phyloP scores from a whole-genome alignment of 2,113 vertebrate species.

The Epinephelus moara region DNA sequence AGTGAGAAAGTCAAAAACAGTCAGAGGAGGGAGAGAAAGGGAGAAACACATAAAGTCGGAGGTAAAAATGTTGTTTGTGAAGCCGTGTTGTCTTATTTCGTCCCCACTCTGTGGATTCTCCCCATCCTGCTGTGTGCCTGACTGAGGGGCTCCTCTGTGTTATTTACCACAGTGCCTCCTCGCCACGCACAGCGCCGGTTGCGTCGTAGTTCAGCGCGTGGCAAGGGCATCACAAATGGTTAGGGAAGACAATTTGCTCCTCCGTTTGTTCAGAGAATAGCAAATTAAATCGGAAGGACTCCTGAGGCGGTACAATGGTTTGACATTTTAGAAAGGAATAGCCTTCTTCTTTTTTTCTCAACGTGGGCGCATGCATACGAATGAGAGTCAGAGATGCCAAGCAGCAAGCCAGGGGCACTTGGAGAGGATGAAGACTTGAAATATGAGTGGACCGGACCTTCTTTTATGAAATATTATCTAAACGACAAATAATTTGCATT shows the following conservation, averaged over 20 bases:
- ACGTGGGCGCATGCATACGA: slow-evolving; percentile 44
- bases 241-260: slow-evolving; percentile 9
- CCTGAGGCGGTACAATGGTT: slow-evolving; percentile 13
- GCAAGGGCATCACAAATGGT: slow-evolving; percentile 37
- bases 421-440: slow-evolving; percentile 49
- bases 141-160: slow-evolving; percentile 29
- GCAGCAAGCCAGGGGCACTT: slow-evolving; percentile 22
- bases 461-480: slow-evolving; percentile 4
- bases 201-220: slow-evolving; percentile 51
- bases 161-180: slow-evolving; percentile 47
- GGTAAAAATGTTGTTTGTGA: slow-evolving; percentile 32
- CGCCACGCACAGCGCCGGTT: slow-evolving; percentile 38
- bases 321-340: slow-evolving; percentile 50
- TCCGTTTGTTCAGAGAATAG: slow-evolving; percentile 2
- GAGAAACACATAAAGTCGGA: slow-evolving; percentile 10
- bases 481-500: slow-evolving; percentile 28
- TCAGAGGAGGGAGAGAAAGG: neutral
- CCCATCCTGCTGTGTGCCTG: slow-evolving; percentile 32
- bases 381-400: slow-evolving; percentile 57
- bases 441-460: slow-evolving; percentile 27
- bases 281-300: slow-evolving; percentile 31
- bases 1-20: slow-evolving; percentile 19
- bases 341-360: neutral
- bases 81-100: slow-evolving; percentile 6
- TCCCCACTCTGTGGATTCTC: slow-evolving; percentile 44